phyloP scores from a whole-genome alignment of 2,113 vertebrate species.

The Meleagris gallopavo region DNA sequence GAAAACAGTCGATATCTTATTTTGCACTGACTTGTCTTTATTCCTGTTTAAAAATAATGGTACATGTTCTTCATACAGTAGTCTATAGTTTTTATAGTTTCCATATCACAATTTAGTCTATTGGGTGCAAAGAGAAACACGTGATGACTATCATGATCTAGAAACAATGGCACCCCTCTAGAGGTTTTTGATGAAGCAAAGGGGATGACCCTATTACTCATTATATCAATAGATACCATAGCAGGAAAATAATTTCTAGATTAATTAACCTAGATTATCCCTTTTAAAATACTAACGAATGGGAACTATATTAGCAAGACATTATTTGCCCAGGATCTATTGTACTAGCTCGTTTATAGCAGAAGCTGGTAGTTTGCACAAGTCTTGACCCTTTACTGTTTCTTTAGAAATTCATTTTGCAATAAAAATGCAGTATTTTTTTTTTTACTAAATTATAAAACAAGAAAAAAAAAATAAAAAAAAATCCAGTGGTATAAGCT shows the following conservation, averaged over 20 bases:
- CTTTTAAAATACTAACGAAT: neutral
- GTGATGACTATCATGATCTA: neutral
- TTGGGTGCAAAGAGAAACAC: neutral
- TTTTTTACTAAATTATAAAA: neutral
- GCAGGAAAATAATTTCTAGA: neutral
- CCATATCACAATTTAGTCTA: neutral
- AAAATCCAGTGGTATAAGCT: neutral
- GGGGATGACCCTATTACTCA: neutral
- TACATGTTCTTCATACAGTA: neutral
- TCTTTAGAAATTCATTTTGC: constrained; percentile 2
- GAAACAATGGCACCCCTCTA: neutral
- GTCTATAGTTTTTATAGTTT: neutral
- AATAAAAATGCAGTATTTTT: neutral
- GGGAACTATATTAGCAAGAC: neutral
- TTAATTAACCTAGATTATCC: neutral
- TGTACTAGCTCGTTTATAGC: neutral
- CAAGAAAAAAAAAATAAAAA: neutral
- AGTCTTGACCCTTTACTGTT: neutral
- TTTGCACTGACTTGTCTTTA: neutral
- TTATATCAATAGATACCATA: neutral
- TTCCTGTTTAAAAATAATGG: neutral
- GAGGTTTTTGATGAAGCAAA: neutral
- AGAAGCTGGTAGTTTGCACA: neutral
- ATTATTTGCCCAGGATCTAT: neutral
- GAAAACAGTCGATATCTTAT: neutral